These are phyloP conservation scores for Diorhabda carinulata DNA, from an alignment of 1,140 invertebrate genomes.

Conservation along the genomic window DNA sequence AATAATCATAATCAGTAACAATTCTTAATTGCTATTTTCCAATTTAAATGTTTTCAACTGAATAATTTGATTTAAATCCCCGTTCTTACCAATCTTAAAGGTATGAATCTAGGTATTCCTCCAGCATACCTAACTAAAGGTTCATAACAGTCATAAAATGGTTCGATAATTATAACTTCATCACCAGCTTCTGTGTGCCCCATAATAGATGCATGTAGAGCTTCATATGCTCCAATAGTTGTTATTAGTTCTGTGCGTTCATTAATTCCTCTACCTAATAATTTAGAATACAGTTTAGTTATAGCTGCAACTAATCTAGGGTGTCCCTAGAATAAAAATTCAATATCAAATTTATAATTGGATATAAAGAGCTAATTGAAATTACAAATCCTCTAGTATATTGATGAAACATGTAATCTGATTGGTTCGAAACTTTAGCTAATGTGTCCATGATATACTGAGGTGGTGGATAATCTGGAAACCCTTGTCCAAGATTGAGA, in stretches of 20 bases:
- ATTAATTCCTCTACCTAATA: conserved; percentile 66
- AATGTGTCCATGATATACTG: conserved; percentile 78
- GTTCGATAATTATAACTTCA: conserved; percentile 92
- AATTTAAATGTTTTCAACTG: too few species aligned
- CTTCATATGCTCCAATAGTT: conserved; percentile 90
- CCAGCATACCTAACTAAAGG: conserved; percentile 89
- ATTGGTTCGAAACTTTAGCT: conserved; percentile 59
- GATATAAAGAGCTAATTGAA: too few species aligned
- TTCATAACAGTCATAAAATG: conserved; percentile 97
- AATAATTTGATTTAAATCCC: too few species aligned
- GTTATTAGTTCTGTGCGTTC: conserved; percentile 73
- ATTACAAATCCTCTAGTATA: conserved; percentile 84
- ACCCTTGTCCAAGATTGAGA: conserved; percentile 95
- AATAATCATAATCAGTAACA: too few species aligned
- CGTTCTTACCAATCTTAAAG: conserved; percentile 71
- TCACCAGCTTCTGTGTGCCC: conserved; percentile 75
- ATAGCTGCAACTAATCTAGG: conserved; percentile 82
- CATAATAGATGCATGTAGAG: conserved; percentile 71
- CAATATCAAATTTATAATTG: not conserved
- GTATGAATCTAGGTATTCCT: conserved; percentile 82
- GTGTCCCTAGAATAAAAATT: conserved; percentile 61
- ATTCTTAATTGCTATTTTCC: too few species aligned
- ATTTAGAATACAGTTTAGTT: conserved; percentile 77
- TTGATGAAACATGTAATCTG: conserved; percentile 82
- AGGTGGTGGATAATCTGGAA: conserved; percentile 90